Conservation (phyloP, 2,797 vertebrate genomes). For the Tragopan temminckii region DNA sequence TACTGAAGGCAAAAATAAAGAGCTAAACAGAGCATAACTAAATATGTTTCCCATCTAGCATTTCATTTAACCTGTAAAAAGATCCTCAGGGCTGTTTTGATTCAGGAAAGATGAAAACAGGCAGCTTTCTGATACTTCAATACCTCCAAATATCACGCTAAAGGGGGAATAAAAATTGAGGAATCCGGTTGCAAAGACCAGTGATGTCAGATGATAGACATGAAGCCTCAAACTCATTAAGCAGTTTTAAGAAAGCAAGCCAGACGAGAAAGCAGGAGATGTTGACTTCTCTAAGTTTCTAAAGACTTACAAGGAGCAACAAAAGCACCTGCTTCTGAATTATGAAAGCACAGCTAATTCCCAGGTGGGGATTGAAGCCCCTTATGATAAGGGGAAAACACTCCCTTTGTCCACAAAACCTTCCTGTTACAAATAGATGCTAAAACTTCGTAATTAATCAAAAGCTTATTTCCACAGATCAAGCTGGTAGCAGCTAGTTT, state of each 20-base stretch:
- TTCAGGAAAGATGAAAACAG: not conserved
- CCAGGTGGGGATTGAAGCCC: not conserved
- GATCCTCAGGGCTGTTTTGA: not conserved
- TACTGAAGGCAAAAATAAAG: not conserved
- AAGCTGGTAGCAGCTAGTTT: not conserved
- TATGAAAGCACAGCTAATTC: not conserved
- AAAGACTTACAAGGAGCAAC: not conserved
- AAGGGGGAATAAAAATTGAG: not conserved
- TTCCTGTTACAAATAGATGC: not conserved
- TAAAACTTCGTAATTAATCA: not conserved
- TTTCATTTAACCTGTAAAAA: not conserved
- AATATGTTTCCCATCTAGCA: not conserved
- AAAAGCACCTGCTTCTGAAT: not conserved
- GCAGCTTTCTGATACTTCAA: not conserved
- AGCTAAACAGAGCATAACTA: not conserved
- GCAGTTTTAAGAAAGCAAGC: not conserved
- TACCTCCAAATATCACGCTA: not conserved
- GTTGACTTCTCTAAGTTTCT: not conserved
- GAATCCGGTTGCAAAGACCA: not conserved
- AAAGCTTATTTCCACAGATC: fast-evolving
- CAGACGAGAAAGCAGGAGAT: not conserved
- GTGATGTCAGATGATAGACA: not conserved
- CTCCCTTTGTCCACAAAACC: not conserved
- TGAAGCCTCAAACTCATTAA: not conserved
- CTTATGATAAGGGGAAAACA: not conserved